These are phyloP conservation scores for Pipistrellus pygmaeus DNA, from an alignment of 2,797 vertebrate species.

Conservation along the genomic window DNA sequence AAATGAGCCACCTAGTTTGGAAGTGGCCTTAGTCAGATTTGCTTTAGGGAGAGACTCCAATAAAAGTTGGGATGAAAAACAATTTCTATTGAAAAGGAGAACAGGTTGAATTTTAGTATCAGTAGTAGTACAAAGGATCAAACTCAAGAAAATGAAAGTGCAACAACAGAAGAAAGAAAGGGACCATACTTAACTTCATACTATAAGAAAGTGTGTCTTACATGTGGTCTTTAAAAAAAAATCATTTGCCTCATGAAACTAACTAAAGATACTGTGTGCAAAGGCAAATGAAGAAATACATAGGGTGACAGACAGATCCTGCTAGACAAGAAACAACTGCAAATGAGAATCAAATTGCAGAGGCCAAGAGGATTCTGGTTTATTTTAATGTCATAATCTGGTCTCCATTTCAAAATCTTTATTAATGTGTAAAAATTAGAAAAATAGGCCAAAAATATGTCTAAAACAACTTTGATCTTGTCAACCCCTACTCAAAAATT, in stretches of 20 bases:
- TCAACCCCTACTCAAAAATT: background rate
- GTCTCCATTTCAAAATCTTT: constrained; percentile 52
- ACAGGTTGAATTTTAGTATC: constrained; percentile 16
- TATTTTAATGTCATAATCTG: constrained; percentile 5
- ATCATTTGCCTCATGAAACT: constrained; percentile 16
- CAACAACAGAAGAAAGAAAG: background rate
- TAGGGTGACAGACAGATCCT: background rate
- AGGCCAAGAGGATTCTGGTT: background rate
- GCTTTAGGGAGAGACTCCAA: background rate
- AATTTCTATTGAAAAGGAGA: constrained; percentile 1
- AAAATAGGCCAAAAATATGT: background rate
- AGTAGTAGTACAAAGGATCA: background rate
- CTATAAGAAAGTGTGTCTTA: background rate
- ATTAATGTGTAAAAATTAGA: background rate
- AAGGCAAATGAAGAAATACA: constrained; percentile 45
- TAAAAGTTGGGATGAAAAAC: constrained; percentile 10
- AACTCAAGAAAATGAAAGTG: background rate
- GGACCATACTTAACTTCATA: background rate
- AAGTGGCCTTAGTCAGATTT: background rate
- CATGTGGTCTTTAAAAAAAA: background rate
- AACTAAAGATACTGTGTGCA: background rate
- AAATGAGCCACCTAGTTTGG: background rate
- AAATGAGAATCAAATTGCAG: background rate
- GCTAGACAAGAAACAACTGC: background rate
- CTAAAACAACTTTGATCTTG: background rate